Conservation (phyloP, 2,113 vertebrate genomes). For the Condylura cristata region DNA sequence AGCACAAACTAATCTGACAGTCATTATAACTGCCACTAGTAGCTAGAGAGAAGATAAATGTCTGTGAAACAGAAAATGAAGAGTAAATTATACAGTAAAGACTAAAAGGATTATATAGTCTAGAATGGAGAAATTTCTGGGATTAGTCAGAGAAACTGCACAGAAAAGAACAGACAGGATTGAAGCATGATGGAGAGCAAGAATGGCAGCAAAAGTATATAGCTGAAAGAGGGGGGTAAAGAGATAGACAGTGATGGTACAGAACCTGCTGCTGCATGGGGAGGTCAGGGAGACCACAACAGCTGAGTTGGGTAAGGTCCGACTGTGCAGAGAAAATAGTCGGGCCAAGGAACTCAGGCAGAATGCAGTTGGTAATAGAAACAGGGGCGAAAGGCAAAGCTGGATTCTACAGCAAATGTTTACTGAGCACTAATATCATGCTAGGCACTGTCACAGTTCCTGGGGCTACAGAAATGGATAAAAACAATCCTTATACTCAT, state of each 20-base stretch:
- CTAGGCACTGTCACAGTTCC: not conserved
- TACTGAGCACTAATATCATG: not conserved
- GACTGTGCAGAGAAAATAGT: not conserved
- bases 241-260: not conserved
- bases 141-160: conserved; percentile 17
- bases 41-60: conserved; percentile 19
- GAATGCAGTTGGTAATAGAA: not conserved
- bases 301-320: not conserved
- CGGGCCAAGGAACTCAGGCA: not conserved
- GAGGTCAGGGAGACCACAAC: not conserved
- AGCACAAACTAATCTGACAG: conserved; percentile 22
- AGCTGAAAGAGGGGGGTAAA: not conserved
- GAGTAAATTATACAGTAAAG: conserved; percentile 35
- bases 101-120: conserved; percentile 45
- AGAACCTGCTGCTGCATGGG: not conserved
- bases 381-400: not conserved
- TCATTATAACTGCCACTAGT: conserved; percentile 35
- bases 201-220: not conserved
- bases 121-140: conserved; percentile 2
- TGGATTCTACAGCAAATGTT: conserved; percentile 36
- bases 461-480: not conserved
- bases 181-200: not conserved
- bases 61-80: conserved; percentile 54
- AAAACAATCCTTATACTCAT: not conserved
- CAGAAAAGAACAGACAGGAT: not conserved